Conservation (phyloP, 2,113 vertebrate genomes). For the Engraulis encrasicolus region DNA sequence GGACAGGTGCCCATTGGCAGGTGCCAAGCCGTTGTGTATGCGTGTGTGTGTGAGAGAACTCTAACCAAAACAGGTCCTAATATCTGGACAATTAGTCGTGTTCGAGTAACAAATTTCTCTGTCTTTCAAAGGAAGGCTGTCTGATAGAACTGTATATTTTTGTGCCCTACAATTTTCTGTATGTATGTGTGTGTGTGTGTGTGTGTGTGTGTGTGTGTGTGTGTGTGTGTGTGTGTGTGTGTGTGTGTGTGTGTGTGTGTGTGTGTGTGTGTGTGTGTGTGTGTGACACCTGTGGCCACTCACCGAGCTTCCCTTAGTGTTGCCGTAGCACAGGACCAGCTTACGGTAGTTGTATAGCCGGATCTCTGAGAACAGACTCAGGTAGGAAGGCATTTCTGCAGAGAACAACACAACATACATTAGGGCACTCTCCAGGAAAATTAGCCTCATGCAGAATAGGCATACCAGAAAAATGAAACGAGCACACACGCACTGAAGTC, state of each 20-base stretch:
- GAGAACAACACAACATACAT: not conserved
- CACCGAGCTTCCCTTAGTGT: slow-evolving; percentile 96
- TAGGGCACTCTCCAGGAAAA: not conserved
- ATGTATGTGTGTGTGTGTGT: not conserved
- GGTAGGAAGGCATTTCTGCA: slow-evolving; percentile 90
- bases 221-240: not conserved
- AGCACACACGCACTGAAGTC: not conserved
- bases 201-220: slow-evolving; percentile 2
- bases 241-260: not conserved
- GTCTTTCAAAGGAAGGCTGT: not conserved
- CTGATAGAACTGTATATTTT: no score
- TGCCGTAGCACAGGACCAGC: slow-evolving; percentile 95
- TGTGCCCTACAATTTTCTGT: no score
- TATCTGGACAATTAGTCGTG: no score
- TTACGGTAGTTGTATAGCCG: slow-evolving; percentile 97
- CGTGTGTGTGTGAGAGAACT: no score
- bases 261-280: not conserved
- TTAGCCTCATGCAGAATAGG: not conserved
- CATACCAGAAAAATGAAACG: not conserved
- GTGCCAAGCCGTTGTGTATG: no score
- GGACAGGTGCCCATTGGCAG: no score
- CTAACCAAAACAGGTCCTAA: no score
- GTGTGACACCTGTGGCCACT: slow-evolving; percentile 46
- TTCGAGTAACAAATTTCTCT: no score
- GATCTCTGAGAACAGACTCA: slow-evolving; percentile 94